Evolutionary conservation across 2,797 vertebrate genomes (phyloP).

Genomic region (Tachyglossus aculeatus): DNA sequence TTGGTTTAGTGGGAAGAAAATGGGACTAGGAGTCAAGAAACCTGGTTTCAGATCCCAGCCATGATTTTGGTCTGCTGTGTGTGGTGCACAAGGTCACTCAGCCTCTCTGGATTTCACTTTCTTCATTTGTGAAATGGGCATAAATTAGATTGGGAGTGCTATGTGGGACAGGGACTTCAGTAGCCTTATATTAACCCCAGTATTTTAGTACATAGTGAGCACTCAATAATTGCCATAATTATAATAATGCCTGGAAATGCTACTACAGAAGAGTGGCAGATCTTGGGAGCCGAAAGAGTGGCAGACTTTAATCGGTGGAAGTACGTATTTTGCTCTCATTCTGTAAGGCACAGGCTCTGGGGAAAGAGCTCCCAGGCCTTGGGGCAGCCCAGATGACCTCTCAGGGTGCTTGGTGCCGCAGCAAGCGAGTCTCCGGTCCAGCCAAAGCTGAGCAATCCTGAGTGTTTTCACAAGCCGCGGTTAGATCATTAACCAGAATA

Average conservation of each 20-base stretch:
- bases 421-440: constrained; percentile 49
- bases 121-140: background rate
- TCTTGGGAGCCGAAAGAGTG: too few relatives aligned
- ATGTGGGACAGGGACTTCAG: background rate
- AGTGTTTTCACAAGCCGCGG: constrained; percentile 72
- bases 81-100: background rate
- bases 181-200: background rate
- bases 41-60: too few relatives aligned
- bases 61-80: background rate
- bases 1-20: too few relatives aligned
- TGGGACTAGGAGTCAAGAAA: background rate
- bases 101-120: background rate
- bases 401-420: constrained; percentile 33
- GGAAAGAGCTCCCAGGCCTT: too few relatives aligned
- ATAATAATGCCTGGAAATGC: background rate
- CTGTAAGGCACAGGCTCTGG: too few relatives aligned
- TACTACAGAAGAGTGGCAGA: background rate
- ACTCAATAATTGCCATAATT: background rate
- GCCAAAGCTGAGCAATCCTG: constrained; percentile 61
- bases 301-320: too few relatives aligned
- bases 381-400: background rate
- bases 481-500: constrained; percentile 76
- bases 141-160: background rate
- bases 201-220: background rate
- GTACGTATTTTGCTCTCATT: too few relatives aligned